Conservation (phyloP, 1,140 invertebrate species). For the Drosophila prosaltans region DNA sequence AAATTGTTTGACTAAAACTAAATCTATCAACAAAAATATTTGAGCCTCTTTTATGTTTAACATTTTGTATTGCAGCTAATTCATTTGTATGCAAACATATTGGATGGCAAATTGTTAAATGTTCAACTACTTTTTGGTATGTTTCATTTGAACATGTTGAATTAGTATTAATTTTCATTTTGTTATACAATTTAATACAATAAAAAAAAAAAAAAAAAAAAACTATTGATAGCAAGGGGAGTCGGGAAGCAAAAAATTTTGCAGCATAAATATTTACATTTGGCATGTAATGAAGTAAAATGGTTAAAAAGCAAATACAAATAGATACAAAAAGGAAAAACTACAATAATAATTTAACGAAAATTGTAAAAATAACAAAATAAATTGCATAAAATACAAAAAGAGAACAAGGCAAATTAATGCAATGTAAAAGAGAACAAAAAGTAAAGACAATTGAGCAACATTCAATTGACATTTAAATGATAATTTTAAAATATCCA, state of each 20-base stretch:
- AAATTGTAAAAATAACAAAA: not conserved
- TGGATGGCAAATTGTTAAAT: too few relatives aligned
- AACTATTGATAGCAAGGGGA: not conserved
- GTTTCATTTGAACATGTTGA: not conserved
- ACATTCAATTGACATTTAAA: not conserved
- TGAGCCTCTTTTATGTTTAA: too few relatives aligned
- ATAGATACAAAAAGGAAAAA: too few relatives aligned
- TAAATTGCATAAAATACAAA: constrained; percentile 1
- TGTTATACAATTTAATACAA: not conserved
- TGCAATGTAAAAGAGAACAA: not conserved
- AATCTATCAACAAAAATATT: too few relatives aligned
- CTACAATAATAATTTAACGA: too few relatives aligned
- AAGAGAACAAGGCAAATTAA: not conserved
- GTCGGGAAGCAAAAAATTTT: not conserved
- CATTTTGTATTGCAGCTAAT: too few relatives aligned
- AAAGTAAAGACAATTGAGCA: not conserved
- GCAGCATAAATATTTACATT: constrained; percentile 18
- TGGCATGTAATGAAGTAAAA: not conserved
- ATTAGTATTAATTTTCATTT: not conserved
- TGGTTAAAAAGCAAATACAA: not conserved
- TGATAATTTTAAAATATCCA: constrained; percentile 1
- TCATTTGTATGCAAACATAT: too few relatives aligned
- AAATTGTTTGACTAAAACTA: too few relatives aligned
- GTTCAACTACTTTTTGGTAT: too few relatives aligned
- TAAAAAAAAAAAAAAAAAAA: constrained; percentile 1